Percentiles rank a stretch among this genome's conserved stretches.
phyloP scores from a whole-genome alignment of 2,888 invertebrate genomes.

The Patella ulyssiponensis region DNA sequence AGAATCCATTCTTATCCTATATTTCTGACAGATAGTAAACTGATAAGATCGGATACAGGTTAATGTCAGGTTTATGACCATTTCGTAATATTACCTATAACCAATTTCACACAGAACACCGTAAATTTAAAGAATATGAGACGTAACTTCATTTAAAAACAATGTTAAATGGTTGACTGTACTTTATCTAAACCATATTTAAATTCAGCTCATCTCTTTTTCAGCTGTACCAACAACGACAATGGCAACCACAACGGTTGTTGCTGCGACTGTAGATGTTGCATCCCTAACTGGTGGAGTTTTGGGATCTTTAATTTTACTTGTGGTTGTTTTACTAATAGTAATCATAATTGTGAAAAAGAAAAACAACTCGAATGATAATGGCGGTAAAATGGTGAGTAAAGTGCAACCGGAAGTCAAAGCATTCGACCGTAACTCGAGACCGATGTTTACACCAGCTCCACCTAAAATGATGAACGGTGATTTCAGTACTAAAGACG shows the following conservation, averaged over 20 bases:
- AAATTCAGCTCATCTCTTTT: not conserved
- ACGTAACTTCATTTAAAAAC: too few relatives aligned
- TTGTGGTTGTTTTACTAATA: not conserved
- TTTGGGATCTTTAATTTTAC: not conserved
- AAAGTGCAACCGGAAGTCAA: not conserved
- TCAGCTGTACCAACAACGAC: not conserved
- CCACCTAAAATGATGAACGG: constrained; percentile 20
- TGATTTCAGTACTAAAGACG: not conserved
- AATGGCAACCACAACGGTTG: not conserved
- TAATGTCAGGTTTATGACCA: too few relatives aligned
- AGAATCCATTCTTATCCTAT: too few relatives aligned
- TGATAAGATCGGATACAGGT: too few relatives aligned
- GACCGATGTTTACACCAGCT: constrained; percentile 31
- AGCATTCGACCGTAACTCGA: constrained; percentile 15
- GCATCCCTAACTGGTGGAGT: not conserved
- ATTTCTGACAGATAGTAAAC: too few relatives aligned
- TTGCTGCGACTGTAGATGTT: not conserved
- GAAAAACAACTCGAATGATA: not conserved
- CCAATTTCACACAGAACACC: too few relatives aligned
- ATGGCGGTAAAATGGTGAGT: not conserved
- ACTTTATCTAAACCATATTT: too few relatives aligned
- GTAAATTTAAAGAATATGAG: too few relatives aligned
- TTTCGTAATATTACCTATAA: too few relatives aligned
- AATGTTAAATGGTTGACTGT: too few relatives aligned
- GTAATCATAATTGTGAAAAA: not conserved